Base-by-base conservation (phyloP, 2,797 vertebrate genomes). In the Centropyge bicolor region DNA sequence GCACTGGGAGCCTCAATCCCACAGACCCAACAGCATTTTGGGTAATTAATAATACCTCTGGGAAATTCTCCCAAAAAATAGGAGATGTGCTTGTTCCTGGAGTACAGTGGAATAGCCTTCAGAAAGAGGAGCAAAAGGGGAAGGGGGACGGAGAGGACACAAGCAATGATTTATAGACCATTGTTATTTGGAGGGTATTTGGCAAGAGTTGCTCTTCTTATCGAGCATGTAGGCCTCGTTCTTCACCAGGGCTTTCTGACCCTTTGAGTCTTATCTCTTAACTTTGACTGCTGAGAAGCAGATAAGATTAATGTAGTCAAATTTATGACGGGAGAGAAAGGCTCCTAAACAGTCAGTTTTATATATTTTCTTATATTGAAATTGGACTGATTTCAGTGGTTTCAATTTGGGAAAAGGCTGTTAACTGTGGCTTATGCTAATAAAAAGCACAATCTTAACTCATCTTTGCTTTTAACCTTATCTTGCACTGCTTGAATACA, bases 301-400 rank as follows among this genome's bases (percentile, higher is more conserved):
- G 94, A 94, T 94, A 95, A 94, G 85, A 92, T 88, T 81, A 82
- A 85, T 75, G 80, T 74, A 79, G 90, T 89, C 85, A 91, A 92
- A 94, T 78, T 89, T 92, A 94, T 94, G 93, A 95, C 84, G 88
- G 76, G 92, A 81, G 62, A 63, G n/a, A 80, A 73, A 94, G 85
- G 86, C 91, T 96, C 95, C 95, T 94, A 38, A 78, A 72, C 27
- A 62, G 22, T 49, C 35, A 31, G 27, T 31, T 31, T 31, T 31
- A 56, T 92, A 91, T 94, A 94, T 94, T 96, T 94, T 95, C 76
- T 85, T 92, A 91, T 92, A 89, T 93, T 94, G 88, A 92, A 95
- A 84, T 78, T 91, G 54, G 24, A 24, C 27, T 43, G 27, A 74
- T 68, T 57, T 51, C 27, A 70, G 14, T 48, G 22, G 22, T 14